Conservation (phyloP, 1,140 invertebrate genomes). For the Melitaea cinxia region DNA sequence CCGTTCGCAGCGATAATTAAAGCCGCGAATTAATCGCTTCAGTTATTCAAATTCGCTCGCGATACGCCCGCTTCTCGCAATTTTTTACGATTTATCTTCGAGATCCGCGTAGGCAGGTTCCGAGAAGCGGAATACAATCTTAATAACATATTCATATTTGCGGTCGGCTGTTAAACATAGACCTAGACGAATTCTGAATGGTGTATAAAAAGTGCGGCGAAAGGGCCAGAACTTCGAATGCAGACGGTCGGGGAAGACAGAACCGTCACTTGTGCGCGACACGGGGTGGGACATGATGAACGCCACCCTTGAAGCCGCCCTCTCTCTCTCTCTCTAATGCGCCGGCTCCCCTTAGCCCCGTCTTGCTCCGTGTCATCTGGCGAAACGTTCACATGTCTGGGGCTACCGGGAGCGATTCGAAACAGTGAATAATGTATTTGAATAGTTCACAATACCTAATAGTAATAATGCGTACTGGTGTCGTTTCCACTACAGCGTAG, state of each 20-base stretch:
- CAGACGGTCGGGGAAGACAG: conserved; percentile 73
- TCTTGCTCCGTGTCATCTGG: conserved; percentile 70
- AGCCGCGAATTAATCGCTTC: conserved; percentile 66
- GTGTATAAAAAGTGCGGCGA: conserved; percentile 57
- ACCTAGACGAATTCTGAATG: conserved; percentile 34
- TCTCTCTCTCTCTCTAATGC: conserved; percentile 52
- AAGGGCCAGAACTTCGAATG: conserved; percentile 62
- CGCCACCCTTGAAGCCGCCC: conserved; percentile 63
- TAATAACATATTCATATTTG: conserved; percentile 54
- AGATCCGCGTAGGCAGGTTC: conserved; percentile 70
- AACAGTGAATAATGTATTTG: conserved; percentile 77
- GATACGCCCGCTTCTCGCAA: conserved; percentile 52
- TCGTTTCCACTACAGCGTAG: conserved; percentile 30
- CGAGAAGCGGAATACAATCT: conserved; percentile 61
- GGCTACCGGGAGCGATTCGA: conserved; percentile 75
- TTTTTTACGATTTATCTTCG: conserved; percentile 68
- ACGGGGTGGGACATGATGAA: conserved; percentile 71
- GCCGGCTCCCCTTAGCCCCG: conserved; percentile 34
- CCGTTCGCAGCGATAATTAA: conserved; percentile 68
- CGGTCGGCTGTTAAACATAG: conserved; percentile 20
- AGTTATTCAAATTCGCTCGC: conserved; percentile 66
- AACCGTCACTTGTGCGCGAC: conserved; percentile 70
- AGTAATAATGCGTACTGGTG: conserved; percentile 56
- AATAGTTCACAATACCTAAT: conserved; percentile 70
- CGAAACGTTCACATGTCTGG: conserved; percentile 65